phyloP scores from a whole-genome alignment of 2,113 vertebrate species.

The Bettongia penicillata region DNA sequence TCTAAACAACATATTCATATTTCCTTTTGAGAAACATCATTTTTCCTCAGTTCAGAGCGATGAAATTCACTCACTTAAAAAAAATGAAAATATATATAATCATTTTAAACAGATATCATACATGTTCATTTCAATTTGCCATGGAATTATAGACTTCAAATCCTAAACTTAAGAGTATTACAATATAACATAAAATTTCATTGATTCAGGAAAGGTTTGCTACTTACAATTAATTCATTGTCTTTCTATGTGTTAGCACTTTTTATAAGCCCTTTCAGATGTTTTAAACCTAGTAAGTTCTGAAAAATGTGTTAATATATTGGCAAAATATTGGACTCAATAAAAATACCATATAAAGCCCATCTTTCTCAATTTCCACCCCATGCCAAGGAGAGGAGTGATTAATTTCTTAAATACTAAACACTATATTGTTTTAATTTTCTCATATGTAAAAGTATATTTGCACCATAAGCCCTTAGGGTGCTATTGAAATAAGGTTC shows the following conservation, averaged over 20 bases:
- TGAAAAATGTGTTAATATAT: background rate
- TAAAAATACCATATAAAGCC: background rate
- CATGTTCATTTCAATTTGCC: background rate
- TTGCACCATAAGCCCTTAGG: background rate
- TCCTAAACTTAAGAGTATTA: background rate
- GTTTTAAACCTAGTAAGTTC: background rate
- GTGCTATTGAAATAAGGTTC: background rate
- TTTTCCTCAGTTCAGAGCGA: conserved; percentile 14
- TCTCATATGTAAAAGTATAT: conserved; percentile 19
- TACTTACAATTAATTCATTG: conserved; percentile 15
- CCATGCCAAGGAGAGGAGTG: background rate
- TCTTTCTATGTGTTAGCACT: background rate
- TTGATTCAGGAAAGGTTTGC: conserved; percentile 21
- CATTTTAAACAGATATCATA: background rate
- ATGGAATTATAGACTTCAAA: conserved; percentile 34
- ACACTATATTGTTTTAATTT: background rate
- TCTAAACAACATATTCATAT: background rate
- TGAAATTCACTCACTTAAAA: background rate
- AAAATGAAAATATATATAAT: conserved; percentile 31
- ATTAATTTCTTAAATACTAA: background rate
- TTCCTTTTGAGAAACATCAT: conserved; percentile 20
- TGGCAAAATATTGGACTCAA: background rate
- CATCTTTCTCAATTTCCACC: background rate
- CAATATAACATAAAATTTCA: conserved; percentile 15
- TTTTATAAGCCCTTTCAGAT: background rate